Evolutionary conservation across 2,113 vertebrate genomes (phyloP), one percentile per base, ranked within the genome.

Genomic region (Lophotis ruficrista): DNA sequence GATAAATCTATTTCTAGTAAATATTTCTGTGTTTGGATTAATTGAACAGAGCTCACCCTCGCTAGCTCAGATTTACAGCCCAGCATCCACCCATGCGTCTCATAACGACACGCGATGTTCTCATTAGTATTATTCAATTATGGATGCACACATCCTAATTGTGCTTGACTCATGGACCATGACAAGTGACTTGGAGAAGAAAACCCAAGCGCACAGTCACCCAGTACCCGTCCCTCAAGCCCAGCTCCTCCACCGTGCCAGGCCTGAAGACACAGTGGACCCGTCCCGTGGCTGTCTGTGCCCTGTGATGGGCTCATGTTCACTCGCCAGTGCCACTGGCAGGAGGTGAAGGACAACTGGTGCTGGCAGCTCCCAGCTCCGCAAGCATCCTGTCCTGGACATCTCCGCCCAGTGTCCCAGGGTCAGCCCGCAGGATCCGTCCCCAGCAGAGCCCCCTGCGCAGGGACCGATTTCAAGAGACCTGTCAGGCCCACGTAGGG

Each of bases 221-320:
- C 16, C 66, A 51, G 51, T 1, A 37, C 25, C 23, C 35, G 50
- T 45, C 11, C 30, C 50, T 76, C 33, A 7, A 60, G 37, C 22
- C 35, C 64, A 43, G 68, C 38, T 54, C 35, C 22, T n/a, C 43
- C 53, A n/a, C 35, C 51, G 13, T 53, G 37, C 76, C 71, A 68
- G 35, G 66, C 38, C 69, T 38, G 70, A 43, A 61, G 62, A 48
- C 19, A 31, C 11, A 13, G 53, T 12, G 13, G 47, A 51, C 19
- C 4, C 0, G 1, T 22, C 18, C 54, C 53, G 21, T 0, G 0
- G 77, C 30, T 56, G n/a, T 2, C 87, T 4, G 1, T 28, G 83
- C 53, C 66, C n/a, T 6, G 43, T 18, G 33, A 60, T 0, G 2
- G 31, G 53, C 38, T 70, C 2, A 0, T 0, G 0, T 31, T 22